Conservation (phyloP, 1,140 invertebrate species). For the Orchesella cincta region DNA sequence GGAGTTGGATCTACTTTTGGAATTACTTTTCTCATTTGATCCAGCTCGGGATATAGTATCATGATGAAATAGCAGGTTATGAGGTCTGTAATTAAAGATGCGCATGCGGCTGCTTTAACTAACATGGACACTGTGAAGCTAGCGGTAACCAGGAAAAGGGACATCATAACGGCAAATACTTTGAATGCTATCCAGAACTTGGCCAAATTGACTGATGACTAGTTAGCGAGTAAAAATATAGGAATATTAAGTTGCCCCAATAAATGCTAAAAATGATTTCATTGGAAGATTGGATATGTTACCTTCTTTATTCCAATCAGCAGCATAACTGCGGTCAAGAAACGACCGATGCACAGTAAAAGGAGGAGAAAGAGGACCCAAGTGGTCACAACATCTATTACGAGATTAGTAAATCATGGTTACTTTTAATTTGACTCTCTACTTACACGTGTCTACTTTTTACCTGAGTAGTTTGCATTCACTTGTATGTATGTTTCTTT, state of each 20-base stretch:
- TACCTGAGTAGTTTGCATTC: neutral
- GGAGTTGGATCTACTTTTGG: neutral
- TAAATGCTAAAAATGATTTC: neutral
- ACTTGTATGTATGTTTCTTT: neutral
- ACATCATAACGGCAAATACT: neutral
- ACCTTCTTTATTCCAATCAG: neutral
- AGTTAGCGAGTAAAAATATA: neutral
- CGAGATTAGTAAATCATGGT: neutral
- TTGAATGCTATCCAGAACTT: conserved; percentile 21
- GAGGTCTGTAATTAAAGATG: neutral
- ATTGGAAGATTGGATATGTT: neutral
- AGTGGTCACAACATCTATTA: neutral
- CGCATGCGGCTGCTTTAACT: neutral
- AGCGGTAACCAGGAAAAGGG: neutral
- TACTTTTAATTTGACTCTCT: neutral
- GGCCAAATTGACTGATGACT: neutral
- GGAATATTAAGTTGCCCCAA: neutral
- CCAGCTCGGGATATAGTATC: conserved; percentile 1
- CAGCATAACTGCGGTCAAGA: neutral
- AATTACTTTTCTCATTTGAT: neutral
- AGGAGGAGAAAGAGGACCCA: neutral
- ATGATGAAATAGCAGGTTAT: neutral
- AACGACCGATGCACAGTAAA: neutral
- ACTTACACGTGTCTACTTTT: neutral
- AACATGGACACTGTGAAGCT: neutral